These are phyloP conservation scores for Odocoileus hemionus DNA, from an alignment of 2,113 vertebrate genomes.

Conservation along the genomic window DNA sequence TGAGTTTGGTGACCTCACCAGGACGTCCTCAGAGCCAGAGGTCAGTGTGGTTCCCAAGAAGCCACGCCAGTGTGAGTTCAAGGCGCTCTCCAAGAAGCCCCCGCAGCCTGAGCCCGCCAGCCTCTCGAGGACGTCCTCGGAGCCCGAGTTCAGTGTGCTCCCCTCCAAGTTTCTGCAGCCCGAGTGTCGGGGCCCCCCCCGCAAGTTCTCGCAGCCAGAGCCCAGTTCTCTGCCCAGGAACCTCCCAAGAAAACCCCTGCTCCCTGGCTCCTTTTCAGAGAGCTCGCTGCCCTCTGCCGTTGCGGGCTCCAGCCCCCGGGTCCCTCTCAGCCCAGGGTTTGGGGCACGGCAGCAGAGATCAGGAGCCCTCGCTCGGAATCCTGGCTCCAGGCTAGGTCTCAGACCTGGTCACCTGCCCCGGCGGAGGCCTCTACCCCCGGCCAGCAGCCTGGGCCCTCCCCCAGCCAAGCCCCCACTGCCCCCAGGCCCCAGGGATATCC, in stretches of 20 bases:
- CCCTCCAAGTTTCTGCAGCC: not conserved
- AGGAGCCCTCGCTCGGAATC: not conserved
- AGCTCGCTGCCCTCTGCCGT: slow-evolving; percentile 14
- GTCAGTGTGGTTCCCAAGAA: not conserved
- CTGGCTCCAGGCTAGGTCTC: not conserved
- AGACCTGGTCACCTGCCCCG: not conserved
- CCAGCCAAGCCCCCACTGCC: slow-evolving; percentile 65
- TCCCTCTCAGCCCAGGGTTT: not conserved
- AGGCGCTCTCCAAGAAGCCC: not conserved
- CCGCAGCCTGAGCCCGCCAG: not conserved
- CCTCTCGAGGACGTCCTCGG: slow-evolving; percentile 21
- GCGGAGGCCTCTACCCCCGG: slow-evolving; percentile 53
- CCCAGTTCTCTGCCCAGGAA: not conserved
- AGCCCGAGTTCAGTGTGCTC: slow-evolving; percentile 11
- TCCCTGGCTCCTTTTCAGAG: slow-evolving; percentile 43
- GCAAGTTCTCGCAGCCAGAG: slow-evolving; percentile 32
- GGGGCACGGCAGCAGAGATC: not conserved
- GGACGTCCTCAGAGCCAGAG: not conserved
- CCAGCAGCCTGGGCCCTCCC: slow-evolving; percentile 60
- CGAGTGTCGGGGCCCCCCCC: not conserved
- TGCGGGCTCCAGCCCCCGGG: accelerated
- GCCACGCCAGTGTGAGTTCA: not conserved
- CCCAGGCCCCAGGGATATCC: slow-evolving; percentile 19
- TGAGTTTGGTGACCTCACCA: not conserved
- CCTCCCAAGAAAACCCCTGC: slow-evolving; percentile 9